Percentiles rank a stretch among this genome's conserved stretches.
phyloP scores from a whole-genome alignment of 2,797 vertebrate genomes.

The Aldrovandia affinis region DNA sequence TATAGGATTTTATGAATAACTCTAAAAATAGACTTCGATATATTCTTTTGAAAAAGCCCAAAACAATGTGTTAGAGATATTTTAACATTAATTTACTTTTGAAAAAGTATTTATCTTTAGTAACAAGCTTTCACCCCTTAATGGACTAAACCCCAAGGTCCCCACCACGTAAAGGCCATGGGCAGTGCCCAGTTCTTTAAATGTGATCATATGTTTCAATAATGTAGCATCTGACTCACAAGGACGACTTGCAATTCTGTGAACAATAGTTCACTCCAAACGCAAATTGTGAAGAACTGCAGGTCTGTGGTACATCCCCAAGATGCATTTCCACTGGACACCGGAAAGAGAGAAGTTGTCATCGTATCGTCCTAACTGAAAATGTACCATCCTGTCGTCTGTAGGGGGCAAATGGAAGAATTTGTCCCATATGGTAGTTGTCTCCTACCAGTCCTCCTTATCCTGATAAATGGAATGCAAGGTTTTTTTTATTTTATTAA shows the following conservation, averaged over 20 bases:
- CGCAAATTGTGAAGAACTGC: background rate
- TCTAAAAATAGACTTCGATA: background rate
- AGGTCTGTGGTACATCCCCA: background rate
- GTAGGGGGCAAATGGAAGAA: background rate
- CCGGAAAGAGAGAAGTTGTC: background rate
- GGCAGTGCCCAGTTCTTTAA: background rate
- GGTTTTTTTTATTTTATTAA: conserved; percentile 37
- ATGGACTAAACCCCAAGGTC: background rate
- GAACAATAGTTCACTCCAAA: background rate
- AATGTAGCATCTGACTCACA: background rate
- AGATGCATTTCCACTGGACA: background rate
- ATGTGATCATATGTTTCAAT: background rate
- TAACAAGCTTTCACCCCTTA: background rate
- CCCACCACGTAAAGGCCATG: background rate
- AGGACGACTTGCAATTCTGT: background rate
- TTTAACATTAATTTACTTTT: background rate
- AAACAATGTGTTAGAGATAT: background rate
- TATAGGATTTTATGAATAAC: no score
- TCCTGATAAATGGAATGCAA: conserved; percentile 36
- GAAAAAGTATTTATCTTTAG: background rate
- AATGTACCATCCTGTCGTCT: background rate
- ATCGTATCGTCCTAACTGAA: background rate
- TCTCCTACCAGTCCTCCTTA: conserved; percentile 37
- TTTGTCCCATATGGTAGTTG: conserved; percentile 32
- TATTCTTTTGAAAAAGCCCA: background rate